These are phyloP conservation scores for Thunnus albacares DNA, from an alignment of 2,797 vertebrate genomes.

Conservation along the genomic window DNA sequence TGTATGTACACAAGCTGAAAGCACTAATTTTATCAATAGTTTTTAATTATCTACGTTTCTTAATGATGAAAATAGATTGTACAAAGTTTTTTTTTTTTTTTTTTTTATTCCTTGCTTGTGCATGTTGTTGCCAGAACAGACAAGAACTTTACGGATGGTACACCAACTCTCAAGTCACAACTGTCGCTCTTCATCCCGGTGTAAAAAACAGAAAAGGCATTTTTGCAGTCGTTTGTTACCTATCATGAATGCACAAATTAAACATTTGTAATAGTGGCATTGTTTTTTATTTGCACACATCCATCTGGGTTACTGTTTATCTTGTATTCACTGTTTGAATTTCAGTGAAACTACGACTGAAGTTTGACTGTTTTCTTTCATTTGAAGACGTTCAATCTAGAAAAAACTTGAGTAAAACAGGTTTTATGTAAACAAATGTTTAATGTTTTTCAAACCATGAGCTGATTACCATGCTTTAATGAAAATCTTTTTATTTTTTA, in stretches of 20 bases:
- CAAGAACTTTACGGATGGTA: slow-evolving; percentile 92
- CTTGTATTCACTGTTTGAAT: background rate
- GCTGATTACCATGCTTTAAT: slow-evolving; percentile 67
- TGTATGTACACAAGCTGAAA: slow-evolving; percentile 94
- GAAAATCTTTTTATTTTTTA: slow-evolving; percentile 68
- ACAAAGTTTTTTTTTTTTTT: slow-evolving; percentile 88
- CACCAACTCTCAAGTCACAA: slow-evolving; percentile 89
- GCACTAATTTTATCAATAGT: slow-evolving; percentile 97
- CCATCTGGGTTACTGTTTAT: background rate
- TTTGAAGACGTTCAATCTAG: background rate
- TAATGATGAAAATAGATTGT: slow-evolving; percentile 93
- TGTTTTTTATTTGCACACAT: slow-evolving; percentile 26
- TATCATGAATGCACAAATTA: slow-evolving; percentile 94
- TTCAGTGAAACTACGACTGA: too few species aligned
- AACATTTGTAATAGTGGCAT: slow-evolving; percentile 84
- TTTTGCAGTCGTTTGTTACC: slow-evolving; percentile 89
- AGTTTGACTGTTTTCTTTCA: background rate
- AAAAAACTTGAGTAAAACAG: background rate
- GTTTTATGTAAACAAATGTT: slow-evolving; percentile 49
- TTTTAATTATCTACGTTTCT: slow-evolving; percentile 89
- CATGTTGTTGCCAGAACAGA: slow-evolving; percentile 89
- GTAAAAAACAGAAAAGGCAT: slow-evolving; percentile 84
- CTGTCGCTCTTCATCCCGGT: slow-evolving; percentile 82
- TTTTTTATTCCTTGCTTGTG: slow-evolving; percentile 80
- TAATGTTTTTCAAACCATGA: slow-evolving; percentile 47